Base-by-base conservation (phyloP, 1,140 invertebrate species). In the Colletes gigas region DNA sequence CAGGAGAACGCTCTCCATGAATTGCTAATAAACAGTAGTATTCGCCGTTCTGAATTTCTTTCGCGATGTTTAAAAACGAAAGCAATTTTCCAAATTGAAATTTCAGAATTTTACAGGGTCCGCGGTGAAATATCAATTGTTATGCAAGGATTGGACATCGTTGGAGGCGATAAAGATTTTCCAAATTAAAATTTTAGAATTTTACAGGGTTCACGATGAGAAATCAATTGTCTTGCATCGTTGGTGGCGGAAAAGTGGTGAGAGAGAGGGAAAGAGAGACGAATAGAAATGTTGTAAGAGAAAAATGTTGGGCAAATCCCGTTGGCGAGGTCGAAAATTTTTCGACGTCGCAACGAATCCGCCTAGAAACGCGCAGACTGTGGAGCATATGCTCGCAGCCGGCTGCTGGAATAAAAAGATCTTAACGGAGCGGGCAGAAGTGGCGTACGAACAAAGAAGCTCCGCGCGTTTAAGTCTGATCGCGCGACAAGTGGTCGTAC, bases 401-500 rank as follows among this genome's bases (percentile, higher is more conserved):
- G 77, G 21, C 77, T 55, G 70, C 7, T n/a, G 44, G 63, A 68
- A 80, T 80, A 75, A 75, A 80, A 75, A 80, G 78, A 80, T 66
- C 30, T 47, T 3, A 41, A 52, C 71, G 12, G 44, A 30, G 21
- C 59, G 68, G 7, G 66, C 10, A 65, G 65, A 67, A 74, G 63
- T 44, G 44, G 15, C 68, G 52, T 19, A 50, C 50, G 71, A 80
- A 75, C 78, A 80, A 80, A 80, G 71, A 75, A 75, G 47, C 60
- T 59, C 30, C 9, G n/a, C 21, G 17, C 10, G 47, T 54, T 62
- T 74, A 73, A 73, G 62, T 62, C 44, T 12, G 63, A 74, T 75
- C 63, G 62, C 55, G 62, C 78, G 78, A 80, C 78, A 80, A 80
- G 78, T 80, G 78, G 71, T 75, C 78, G 71, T 67, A 60, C 71